Evolutionary conservation across 2,888 invertebrate genomes (phyloP).

Genomic region (Ferdinandea cuprea): DNA sequence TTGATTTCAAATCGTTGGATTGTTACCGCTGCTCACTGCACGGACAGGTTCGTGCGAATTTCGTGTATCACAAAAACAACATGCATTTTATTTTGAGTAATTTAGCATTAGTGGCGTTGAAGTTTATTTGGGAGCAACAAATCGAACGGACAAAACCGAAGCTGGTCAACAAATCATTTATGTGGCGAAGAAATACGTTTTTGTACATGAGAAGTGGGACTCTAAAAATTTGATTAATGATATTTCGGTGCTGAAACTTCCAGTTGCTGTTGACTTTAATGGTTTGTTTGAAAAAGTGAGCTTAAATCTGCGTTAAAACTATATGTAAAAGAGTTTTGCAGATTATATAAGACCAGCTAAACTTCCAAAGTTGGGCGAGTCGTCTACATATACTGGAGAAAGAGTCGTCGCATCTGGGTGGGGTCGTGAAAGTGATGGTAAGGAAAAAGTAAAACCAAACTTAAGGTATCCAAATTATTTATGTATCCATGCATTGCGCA

Average conservation of each 20-base stretch:
- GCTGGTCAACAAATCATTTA: constrained; percentile 74
- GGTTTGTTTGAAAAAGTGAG: too few species aligned
- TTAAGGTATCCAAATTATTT: not conserved
- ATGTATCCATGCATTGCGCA: not conserved
- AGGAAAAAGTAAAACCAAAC: not conserved
- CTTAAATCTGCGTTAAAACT: too few species aligned
- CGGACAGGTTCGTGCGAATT: constrained; percentile 75
- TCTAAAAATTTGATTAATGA: constrained; percentile 79
- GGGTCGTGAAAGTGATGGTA: constrained; percentile 73
- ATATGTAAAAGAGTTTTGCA: too few species aligned
- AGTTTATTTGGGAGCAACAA: constrained; percentile 78
- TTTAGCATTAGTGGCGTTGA: constrained; percentile 56
- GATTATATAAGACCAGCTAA: constrained; percentile 64
- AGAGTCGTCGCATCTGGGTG: constrained; percentile 73
- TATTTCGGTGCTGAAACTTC: constrained; percentile 81
- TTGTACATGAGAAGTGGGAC: constrained; percentile 81
- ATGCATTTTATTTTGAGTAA: not conserved
- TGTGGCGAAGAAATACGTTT: constrained; percentile 76
- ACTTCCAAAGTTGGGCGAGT: constrained; percentile 47
- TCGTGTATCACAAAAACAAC: too few species aligned
- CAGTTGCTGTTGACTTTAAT: constrained; percentile 78
- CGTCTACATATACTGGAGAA: constrained; percentile 41
- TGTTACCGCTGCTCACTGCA: constrained; percentile 81
- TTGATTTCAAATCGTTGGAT: constrained; percentile 79
- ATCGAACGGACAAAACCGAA: constrained; percentile 73